These are phyloP conservation scores for Tricholauxania praeusta DNA, from an alignment of 2,888 invertebrate species.

Conservation along the genomic window DNA sequence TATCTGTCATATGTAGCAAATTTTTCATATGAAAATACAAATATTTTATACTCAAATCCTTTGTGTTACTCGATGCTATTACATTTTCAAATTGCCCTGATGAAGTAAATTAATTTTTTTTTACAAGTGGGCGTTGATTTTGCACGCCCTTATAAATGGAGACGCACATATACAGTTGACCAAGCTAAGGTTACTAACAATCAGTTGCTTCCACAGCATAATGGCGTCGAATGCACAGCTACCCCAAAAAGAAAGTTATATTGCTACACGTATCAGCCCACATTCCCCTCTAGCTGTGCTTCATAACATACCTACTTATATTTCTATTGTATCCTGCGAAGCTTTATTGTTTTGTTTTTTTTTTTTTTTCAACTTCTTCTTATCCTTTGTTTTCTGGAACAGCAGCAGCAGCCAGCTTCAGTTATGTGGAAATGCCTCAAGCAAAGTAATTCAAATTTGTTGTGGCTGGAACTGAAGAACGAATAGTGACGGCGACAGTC, in stretches of 20 bases:
- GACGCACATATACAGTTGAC: constrained; percentile 3
- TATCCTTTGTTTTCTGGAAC: constrained; percentile 5
- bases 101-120: not conserved
- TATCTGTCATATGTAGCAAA: not conserved
- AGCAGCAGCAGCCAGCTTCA: constrained; percentile 9
- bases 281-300: constrained; percentile 45
- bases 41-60: not conserved
- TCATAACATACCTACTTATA: constrained; percentile 31
- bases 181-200: not conserved
- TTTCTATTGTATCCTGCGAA: not conserved
- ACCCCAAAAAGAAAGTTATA: constrained; percentile 48
- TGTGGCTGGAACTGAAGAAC: constrained; percentile 48
- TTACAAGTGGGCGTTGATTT: constrained; percentile 7
- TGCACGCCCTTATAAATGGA: not conserved
- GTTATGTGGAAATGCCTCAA: constrained; percentile 51
- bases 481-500: constrained; percentile 46
- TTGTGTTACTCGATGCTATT: not conserved
- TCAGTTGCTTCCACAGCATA: not conserved
- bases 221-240: constrained; percentile 25
- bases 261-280: constrained; percentile 38
- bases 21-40: not conserved
- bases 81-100: not conserved
- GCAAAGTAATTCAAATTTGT: constrained; percentile 57
- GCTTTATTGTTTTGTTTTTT: not conserved
- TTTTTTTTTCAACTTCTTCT: constrained; percentile 1